These are phyloP conservation scores for Trichomycterus rosablanca DNA, from an alignment of 2,113 vertebrate species.

Conservation along the genomic window DNA sequence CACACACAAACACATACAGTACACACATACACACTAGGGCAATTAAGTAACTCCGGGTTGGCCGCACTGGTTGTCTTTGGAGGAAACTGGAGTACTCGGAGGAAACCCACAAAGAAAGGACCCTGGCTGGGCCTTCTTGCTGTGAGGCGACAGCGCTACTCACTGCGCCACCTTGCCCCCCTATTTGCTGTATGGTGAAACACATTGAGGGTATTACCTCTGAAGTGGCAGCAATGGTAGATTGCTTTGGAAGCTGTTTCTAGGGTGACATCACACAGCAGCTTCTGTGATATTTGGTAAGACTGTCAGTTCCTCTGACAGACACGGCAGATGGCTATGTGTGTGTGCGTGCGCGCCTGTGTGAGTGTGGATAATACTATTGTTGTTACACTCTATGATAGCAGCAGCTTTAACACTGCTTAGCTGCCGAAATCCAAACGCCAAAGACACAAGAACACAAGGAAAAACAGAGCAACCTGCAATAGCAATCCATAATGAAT, in stretches of 20 bases:
- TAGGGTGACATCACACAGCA: constrained; percentile 46
- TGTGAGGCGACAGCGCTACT: too few species aligned
- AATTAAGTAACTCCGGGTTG: too few species aligned
- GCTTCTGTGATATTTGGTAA: constrained; percentile 49
- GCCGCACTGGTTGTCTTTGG: too few species aligned
- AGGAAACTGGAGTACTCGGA: too few species aligned
- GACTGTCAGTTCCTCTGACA: constrained; percentile 51
- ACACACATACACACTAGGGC: too few species aligned
- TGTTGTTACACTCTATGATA: constrained; percentile 47
- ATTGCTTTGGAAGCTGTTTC: constrained; percentile 45
- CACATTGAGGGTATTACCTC: constrained; percentile 16
- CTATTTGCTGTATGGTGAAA: constrained; percentile 14
- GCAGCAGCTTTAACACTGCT: constrained; percentile 44
- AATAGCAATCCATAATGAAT: constrained; percentile 31
- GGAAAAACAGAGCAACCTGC: constrained; percentile 33
- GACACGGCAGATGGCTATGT: constrained; percentile 48
- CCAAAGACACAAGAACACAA: constrained; percentile 35
- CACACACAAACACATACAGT: too few species aligned
- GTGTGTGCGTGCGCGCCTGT: constrained; percentile 33
- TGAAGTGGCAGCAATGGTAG: constrained; percentile 34
- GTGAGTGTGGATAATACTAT: constrained; percentile 41
- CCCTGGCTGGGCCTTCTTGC: too few species aligned
- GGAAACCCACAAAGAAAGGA: too few species aligned
- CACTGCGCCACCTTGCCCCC: too few species aligned
- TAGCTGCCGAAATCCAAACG: constrained; percentile 44